Evolutionary conservation across 64 coral and sea anemone genomes (phyloP).

Genomic region (Stichodactyla mertensii): DNA sequence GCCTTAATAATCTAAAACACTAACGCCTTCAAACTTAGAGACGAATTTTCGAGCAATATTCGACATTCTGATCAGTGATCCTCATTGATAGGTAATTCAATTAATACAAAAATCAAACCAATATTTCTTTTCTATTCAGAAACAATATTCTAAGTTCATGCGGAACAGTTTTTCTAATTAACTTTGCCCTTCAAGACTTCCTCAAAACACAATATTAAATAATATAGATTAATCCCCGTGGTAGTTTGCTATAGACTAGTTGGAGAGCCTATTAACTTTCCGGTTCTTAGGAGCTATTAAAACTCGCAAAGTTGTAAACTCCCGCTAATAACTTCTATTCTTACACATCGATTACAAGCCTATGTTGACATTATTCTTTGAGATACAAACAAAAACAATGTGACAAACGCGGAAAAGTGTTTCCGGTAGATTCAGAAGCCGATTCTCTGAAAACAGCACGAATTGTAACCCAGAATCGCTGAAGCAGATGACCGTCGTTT

Average conservation of each 20-base stretch:
- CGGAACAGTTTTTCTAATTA: slow-evolving; percentile 13
- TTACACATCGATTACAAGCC: not conserved
- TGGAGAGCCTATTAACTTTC: not conserved
- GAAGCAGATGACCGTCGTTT: not conserved
- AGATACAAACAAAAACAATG: not conserved
- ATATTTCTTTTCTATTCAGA: not conserved
- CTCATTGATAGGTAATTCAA: not conserved
- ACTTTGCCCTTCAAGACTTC: slow-evolving; percentile 11
- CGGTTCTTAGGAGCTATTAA: slow-evolving; percentile 5
- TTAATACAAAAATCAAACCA: not conserved
- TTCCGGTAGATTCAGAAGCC: not conserved
- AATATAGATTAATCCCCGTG: not conserved
- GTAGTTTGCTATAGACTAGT: not conserved
- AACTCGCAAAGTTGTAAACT: not conserved
- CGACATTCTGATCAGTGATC: not conserved
- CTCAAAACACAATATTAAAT: slow-evolving; percentile 3
- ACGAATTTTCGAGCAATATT: not conserved
- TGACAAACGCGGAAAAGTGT: not conserved
- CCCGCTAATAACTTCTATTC: not conserved
- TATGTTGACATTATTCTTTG: not conserved
- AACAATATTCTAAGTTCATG: not conserved
- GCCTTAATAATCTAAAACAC: not conserved
- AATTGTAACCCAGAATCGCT: not conserved
- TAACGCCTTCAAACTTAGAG: not conserved
- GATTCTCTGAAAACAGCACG: not conserved